Evolutionary conservation across 2,113 vertebrate genomes (phyloP).

Genomic region (Heliornis fulica): DNA sequence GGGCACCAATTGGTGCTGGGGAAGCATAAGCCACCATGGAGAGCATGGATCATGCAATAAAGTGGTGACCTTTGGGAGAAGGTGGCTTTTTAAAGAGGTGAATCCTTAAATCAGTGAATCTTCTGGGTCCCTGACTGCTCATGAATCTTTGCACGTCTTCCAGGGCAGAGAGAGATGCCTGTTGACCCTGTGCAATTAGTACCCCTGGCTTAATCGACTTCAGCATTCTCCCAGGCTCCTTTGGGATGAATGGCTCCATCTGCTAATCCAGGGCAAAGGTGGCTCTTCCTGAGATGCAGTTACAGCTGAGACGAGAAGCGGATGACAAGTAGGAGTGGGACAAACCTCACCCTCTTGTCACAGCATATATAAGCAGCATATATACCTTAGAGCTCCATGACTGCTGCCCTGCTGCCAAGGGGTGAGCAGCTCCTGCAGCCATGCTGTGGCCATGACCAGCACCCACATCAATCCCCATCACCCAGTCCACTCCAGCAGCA

Average conservation of each 20-base stretch:
- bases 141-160: background rate
- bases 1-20: background rate
- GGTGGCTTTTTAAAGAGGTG: background rate
- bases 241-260: background rate
- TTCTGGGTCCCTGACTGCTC: background rate
- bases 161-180: background rate
- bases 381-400: background rate
- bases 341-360: background rate
- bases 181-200: background rate
- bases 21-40: background rate
- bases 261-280: background rate
- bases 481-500: background rate
- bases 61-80: background rate
- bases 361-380: background rate
- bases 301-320: background rate
- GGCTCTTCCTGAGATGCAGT: background rate
- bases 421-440: background rate
- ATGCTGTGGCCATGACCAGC: background rate
- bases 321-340: background rate
- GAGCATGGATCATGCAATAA: background rate
- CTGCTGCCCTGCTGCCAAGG: background rate
- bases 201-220: background rate
- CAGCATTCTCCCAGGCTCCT: background rate
- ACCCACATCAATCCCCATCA: accelerated
- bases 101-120: background rate